Evolutionary conservation across 1,140 invertebrate genomes (phyloP), one percentile per base, ranked within the genome.

Genomic region (Drosophila bifasciata): DNA sequence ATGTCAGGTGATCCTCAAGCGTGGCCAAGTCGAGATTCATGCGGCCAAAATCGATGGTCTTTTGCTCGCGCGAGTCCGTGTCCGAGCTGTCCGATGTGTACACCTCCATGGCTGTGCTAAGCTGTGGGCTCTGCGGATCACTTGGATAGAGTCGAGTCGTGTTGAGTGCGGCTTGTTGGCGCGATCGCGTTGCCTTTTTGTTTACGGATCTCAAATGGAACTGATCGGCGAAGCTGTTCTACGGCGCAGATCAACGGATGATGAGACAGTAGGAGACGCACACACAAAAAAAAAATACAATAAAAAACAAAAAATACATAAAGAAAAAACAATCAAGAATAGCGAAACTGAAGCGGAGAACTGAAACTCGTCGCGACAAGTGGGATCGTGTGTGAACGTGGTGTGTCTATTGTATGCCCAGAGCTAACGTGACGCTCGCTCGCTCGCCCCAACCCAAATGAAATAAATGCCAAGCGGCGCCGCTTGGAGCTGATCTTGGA

Each of bases 61-160:
- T 94, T 76, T 93, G 91, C 76, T 93, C 92, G 28, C 92, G 92
- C 69, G 93, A 93, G 85, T 96, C 95, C 75, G 94, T 95, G 77
- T 96, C 95, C 90, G 95, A 96, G 75, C 95, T 96, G 85, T 96
- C 95, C 13, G 96, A 96, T 41, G 95, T 95, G 79, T 96, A 96
- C 76, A 93, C 94, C 88, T 95, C 95, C 95, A 95, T 95, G 32
- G 17, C 48, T 19, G 17, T 9, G 28, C n/a, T 46, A 6, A 15
- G 28, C 19, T n/a, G n/a, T 48, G 43, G 1, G 17, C 3, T 39
- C 23, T 58, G 16, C 15, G 32, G 32, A 36, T 36, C 11, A 36
- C 32, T 36, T 13, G 32, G 32, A 36, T 5, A 36, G 11, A 4
- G 32, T 36, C 32, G n/a, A n/a, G n/a, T n/a, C n/a, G n/a, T n/a